Conservation (phyloP, 2,113 vertebrate species). For the Carlito syrichta region DNA sequence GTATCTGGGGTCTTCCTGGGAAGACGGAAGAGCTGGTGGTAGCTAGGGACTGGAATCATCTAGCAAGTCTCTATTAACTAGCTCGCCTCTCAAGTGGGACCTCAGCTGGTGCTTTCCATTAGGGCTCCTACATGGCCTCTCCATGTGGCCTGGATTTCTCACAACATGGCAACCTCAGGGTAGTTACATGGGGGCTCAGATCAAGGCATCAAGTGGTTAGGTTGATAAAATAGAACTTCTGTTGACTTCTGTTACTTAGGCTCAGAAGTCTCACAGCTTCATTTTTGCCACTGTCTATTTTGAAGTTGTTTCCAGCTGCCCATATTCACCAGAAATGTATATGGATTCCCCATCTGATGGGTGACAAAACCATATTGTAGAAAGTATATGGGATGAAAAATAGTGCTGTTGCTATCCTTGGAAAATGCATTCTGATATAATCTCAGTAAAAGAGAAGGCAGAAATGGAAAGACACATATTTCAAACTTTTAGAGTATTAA, state of each 20-base stretch:
- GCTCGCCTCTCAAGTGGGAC: neutral
- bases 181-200: neutral
- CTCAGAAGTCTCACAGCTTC: neutral
- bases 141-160: neutral
- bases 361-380: neutral
- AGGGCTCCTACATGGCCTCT: rapidly evolving
- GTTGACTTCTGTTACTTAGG: neutral
- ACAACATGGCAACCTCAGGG: neutral
- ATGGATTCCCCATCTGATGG: too few species aligned
- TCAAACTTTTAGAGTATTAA: neutral
- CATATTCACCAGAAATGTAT: neutral
- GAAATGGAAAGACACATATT: neutral
- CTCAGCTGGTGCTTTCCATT: neutral
- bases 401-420: neutral
- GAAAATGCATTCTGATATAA: neutral
- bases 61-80: neutral
- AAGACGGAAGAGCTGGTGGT: neutral
- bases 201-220: neutral
- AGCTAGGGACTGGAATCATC: neutral
- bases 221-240: neutral
- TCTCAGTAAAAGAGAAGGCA: neutral
- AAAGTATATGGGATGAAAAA: neutral
- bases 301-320: neutral
- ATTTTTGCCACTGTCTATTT: neutral
- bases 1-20: neutral